Evolutionary conservation across 2,113 vertebrate species (phyloP).

Genomic region (Cyanoramphus novaezelandiae): DNA sequence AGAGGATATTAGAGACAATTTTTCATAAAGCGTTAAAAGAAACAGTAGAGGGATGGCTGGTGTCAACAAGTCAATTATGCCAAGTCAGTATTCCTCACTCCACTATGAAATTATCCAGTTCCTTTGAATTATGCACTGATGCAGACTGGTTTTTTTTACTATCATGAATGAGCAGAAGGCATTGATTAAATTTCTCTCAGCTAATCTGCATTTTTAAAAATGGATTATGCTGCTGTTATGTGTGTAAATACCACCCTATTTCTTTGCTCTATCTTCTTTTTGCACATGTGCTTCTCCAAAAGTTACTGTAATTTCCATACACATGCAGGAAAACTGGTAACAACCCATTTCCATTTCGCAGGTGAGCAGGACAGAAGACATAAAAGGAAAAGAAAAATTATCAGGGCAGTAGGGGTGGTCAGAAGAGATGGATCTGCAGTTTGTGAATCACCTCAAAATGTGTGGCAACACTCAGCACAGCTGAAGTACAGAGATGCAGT

Average conservation of each 20-base stretch:
- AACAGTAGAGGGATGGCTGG: not conserved
- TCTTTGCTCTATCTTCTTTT: not conserved
- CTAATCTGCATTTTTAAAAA: not conserved
- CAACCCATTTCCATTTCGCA: not conserved
- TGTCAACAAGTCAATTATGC: not conserved
- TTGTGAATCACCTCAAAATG: not conserved
- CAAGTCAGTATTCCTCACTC: not conserved
- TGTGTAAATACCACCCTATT: not conserved
- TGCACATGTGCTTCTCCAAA: not conserved
- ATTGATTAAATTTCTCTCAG: slow-evolving; percentile 25
- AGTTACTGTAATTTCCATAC: not conserved
- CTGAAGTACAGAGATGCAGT: not conserved
- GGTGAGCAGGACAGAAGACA: not conserved
- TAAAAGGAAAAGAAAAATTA: not conserved
- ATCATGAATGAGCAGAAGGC: slow-evolving; percentile 35
- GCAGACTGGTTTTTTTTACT: not conserved
- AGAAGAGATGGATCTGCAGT: not conserved
- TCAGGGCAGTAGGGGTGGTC: not conserved
- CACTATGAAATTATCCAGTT: slow-evolving; percentile 14
- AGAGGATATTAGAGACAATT: not conserved
- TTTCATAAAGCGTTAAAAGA: not conserved
- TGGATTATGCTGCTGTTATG: not conserved
- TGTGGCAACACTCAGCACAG: not conserved
- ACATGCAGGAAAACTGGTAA: not conserved
- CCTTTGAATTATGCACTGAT: not conserved